Evolutionary conservation across 2,797 vertebrate genomes (phyloP).

Genomic region (Heteromormyrus szaboi): DNA sequence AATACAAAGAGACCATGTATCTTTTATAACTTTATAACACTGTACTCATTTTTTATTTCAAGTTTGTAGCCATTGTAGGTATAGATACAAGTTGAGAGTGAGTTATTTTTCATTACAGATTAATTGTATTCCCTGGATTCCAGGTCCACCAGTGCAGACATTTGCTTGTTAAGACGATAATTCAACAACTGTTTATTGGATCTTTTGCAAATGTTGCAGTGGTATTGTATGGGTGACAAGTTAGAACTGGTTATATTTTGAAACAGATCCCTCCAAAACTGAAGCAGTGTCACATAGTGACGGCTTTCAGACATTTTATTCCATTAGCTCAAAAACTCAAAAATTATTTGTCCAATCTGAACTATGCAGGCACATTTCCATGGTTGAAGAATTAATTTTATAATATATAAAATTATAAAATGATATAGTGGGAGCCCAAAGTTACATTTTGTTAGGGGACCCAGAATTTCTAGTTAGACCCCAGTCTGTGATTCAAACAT

Average conservation of each 20-base stretch:
- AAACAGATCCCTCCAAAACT: background rate
- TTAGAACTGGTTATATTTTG: background rate
- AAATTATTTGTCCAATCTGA: background rate
- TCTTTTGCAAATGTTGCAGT: background rate
- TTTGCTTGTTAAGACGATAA: background rate
- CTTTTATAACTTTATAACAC: conserved; percentile 14
- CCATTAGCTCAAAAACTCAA: background rate
- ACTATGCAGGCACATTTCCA: background rate
- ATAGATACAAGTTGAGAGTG: background rate
- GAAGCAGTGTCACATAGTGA: background rate
- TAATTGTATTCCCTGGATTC: background rate
- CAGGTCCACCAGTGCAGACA: background rate
- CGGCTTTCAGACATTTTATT: background rate
- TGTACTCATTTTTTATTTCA: background rate
- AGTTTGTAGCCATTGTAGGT: conserved; percentile 20
- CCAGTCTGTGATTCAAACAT: background rate
- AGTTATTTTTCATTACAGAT: background rate
- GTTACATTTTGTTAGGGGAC: background rate
- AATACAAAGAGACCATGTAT: background rate
- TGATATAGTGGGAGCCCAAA: background rate
- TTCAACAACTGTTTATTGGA: background rate
- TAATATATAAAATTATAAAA: background rate
- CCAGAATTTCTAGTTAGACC: background rate
- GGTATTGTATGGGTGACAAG: background rate
- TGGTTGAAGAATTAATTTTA: background rate